Conservation (phyloP, 2,888 invertebrate genomes). For the Latrodectus elegans region DNA sequence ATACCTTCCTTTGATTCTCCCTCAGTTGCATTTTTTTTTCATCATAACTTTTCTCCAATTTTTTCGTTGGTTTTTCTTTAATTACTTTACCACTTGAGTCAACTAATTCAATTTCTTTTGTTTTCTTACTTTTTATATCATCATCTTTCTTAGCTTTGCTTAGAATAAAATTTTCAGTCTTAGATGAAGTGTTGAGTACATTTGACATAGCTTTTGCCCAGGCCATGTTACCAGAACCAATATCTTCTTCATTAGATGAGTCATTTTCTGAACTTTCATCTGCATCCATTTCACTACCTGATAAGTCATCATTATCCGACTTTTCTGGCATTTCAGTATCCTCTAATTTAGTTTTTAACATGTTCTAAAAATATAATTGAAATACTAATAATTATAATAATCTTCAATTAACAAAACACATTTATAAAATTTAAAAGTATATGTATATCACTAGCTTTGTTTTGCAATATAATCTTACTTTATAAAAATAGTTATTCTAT, state of each 20-base stretch:
- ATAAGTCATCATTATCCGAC: no score
- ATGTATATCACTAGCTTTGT: no score
- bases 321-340: no score
- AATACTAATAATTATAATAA: no score
- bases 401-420: no score
- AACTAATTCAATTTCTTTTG: conserved; percentile 80
- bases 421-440: no score
- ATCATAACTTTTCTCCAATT: conserved; percentile 64
- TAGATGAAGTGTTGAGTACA: conserved; percentile 84
- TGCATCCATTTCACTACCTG: neutral
- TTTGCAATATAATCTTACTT: no score
- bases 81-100: conserved; percentile 60
- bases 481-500: no score
- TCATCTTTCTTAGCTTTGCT: conserved; percentile 84
- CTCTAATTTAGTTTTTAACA: no score
- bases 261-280: neutral
- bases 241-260: conserved; percentile 73
- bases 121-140: conserved; percentile 68
- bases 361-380: no score
- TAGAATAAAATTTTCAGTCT: conserved; percentile 84
- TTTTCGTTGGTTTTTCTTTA: conserved; percentile 73
- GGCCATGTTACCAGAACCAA: conserved; percentile 76
- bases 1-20: conserved; percentile 51
- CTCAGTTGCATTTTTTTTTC: conserved; percentile 59
- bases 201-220: conserved; percentile 90